Evolutionary conservation across 2,888 invertebrate species (phyloP).

Genomic region (Portevinia maculata): DNA sequence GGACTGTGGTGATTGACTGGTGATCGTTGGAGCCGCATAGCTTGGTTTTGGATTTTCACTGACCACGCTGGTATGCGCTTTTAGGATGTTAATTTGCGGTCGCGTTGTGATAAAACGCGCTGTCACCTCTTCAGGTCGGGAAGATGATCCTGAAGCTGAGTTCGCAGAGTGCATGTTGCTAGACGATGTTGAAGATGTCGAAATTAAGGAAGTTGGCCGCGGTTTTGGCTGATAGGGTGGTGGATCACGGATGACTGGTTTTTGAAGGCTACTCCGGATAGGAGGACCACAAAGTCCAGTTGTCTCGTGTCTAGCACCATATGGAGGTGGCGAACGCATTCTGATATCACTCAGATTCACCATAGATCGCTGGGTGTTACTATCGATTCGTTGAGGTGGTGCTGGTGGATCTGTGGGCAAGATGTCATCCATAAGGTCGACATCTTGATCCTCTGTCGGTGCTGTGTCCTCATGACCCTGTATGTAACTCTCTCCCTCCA

Average conservation of each 20-base stretch:
- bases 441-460: constrained; percentile 84
- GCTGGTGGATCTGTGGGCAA: constrained; percentile 85
- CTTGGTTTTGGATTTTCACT: constrained; percentile 86
- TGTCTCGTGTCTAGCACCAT: constrained; percentile 86
- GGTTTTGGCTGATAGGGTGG: constrained; percentile 86
- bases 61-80: constrained; percentile 89
- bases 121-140: constrained; percentile 87
- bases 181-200: constrained; percentile 78
- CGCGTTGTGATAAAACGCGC: constrained; percentile 91
- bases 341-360: constrained; percentile 82
- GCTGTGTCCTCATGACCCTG: constrained; percentile 86
- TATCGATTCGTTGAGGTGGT: constrained; percentile 88
- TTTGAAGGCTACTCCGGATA: constrained; percentile 75
- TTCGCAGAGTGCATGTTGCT: constrained; percentile 82
- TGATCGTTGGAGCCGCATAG: constrained; percentile 83
- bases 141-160: constrained; percentile 80
- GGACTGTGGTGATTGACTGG: constrained; percentile 76
- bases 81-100: constrained; percentile 89
- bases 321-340: constrained; percentile 87
- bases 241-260: constrained; percentile 84
- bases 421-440: constrained; percentile 83
- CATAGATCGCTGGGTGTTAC: constrained; percentile 83
- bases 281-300: constrained; percentile 83
- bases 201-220: constrained; percentile 82
- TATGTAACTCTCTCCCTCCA: constrained; percentile 85